Evolutionary conservation across 1,140 invertebrate genomes (phyloP), one percentile per base, ranked within the genome.

Genomic region (Halesus radiatus): DNA sequence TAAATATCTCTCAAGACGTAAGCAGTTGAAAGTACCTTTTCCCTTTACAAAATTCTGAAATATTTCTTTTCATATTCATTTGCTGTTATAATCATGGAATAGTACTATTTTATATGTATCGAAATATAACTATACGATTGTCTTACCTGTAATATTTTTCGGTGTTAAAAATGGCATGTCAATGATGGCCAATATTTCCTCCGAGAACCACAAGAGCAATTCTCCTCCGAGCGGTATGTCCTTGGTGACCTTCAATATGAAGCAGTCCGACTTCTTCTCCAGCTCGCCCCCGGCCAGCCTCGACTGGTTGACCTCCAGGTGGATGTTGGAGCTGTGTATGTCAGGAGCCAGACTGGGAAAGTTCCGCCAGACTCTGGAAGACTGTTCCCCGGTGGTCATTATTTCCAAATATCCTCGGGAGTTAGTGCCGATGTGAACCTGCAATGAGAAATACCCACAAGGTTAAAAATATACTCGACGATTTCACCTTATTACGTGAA

Each of bases 111-210:
- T n/a, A n/a, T n/a, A n/a, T n/a, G n/a, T n/a, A n/a, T n/a, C n/a
- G n/a, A n/a, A n/a, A n/a, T n/a, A n/a, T n/a, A n/a, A n/a, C n/a
- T n/a, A n/a, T n/a, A n/a, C n/a, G n/a, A n/a, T n/a, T n/a, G n/a
- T n/a, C n/a, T n/a, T n/a, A 97, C 96, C 95, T 92, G 92, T 91
- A 82, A 98, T 97, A 84, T 98, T 96, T 0, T 89, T 85, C 0
- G 95, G 94, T 6, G 92, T 94, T 5, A 98, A 89, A 85, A 96
- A 95, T 0, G 96, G 96, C 84, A 96, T 93, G 58, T 92, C 92
- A 76, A 96, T 88, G 23, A 93, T 88, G 3, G 93, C 91, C 0
- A 96, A 88, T 52, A 96, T 87, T 74, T 93, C 92, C 60, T 95
- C 93, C 0, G 93, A 93, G 85, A 97, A 97, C 97, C 97, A 98